Conservation (phyloP, 2,113 vertebrate species). For the Aptenodytes forsteri region DNA sequence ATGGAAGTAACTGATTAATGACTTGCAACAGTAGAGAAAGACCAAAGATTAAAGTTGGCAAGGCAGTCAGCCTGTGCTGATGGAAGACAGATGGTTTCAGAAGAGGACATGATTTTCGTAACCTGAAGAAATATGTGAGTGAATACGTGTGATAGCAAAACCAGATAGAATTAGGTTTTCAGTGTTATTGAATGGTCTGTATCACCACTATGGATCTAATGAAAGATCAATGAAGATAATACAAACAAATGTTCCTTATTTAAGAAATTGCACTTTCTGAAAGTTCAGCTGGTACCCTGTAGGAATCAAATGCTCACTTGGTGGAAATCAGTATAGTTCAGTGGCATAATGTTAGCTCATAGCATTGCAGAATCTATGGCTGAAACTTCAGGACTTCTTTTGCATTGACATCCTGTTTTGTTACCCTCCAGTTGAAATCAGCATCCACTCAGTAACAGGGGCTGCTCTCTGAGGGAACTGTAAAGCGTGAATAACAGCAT, state of each 20-base stretch:
- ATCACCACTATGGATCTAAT: neutral
- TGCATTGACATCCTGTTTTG: neutral
- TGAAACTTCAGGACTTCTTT: neutral
- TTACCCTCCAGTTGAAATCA: neutral
- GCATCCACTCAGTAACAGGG: neutral
- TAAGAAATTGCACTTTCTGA: neutral
- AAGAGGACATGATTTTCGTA: neutral
- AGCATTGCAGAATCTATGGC: neutral
- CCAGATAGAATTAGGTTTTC: neutral
- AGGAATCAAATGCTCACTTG: neutral
- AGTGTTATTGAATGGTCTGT: neutral
- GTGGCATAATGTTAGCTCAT: neutral
- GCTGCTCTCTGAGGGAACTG: neutral
- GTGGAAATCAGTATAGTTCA: neutral
- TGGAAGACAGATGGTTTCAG: slow-evolving; percentile 25
- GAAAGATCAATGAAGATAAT: neutral
- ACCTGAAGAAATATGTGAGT: neutral
- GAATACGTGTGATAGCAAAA: neutral
- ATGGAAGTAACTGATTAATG: slow-evolving; percentile 56
- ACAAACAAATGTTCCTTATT: slow-evolving; percentile 1
- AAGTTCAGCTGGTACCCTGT: neutral
- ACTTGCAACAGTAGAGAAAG: neutral
- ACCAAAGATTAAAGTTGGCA: slow-evolving; percentile 8
- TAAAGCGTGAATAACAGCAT: neutral
- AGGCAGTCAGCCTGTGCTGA: neutral